Conservation (phyloP, 2,888 invertebrate species). For the Ferdinandea cuprea region DNA sequence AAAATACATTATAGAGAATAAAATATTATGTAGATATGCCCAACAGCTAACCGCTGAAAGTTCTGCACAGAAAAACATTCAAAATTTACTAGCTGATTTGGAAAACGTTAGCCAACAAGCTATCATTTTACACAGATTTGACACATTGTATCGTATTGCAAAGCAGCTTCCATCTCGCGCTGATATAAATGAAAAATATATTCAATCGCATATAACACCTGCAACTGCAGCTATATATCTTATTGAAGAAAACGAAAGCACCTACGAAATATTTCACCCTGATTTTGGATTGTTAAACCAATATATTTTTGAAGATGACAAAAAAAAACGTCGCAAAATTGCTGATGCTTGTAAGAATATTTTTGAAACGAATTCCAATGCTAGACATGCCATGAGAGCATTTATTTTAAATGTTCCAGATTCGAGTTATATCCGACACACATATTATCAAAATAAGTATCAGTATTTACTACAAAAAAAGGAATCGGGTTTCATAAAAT, state of each 20-base stretch:
- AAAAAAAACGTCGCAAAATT: neutral
- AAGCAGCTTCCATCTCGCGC: no score
- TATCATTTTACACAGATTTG: neutral
- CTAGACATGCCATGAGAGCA: neutral
- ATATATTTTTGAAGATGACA: no score
- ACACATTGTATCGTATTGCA: neutral
- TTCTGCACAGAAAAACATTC: neutral
- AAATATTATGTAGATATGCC: neutral
- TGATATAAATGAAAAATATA: no score
- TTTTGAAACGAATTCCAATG: neutral
- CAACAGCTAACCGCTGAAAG: neutral
- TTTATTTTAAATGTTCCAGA: neutral
- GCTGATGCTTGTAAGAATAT: neutral
- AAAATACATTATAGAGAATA: conserved; percentile 5
- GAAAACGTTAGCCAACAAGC: neutral
- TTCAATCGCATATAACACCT: no score
- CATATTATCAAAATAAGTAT: neutral
- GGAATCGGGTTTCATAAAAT: neutral
- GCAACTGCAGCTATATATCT: neutral
- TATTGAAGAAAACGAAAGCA: neutral
- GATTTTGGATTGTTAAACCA: no score
- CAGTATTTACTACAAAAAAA: neutral
- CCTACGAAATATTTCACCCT: no score
- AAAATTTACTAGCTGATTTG: neutral
- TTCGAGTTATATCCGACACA: neutral